Base-by-base conservation (phyloP, 2,797 vertebrate genomes). In the Channa striata region DNA sequence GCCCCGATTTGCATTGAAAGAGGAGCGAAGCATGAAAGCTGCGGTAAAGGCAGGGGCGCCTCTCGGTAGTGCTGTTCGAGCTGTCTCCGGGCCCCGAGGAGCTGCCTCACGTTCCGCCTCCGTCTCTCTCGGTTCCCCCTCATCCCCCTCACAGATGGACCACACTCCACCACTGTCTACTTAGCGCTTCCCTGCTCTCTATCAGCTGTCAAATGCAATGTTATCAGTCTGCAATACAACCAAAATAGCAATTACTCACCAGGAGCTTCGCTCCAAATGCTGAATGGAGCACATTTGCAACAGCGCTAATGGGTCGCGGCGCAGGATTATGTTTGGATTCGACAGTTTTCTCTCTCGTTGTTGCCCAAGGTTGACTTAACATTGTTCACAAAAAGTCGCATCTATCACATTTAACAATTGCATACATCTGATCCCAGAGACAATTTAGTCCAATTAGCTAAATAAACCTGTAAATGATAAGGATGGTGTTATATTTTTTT, bases 11-110 rank as follows among this genome's bases (percentile, higher is more conserved):
- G 94, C 89, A 94, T 96, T 91, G 94, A 89, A 86, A 87, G 92
- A 93, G 92, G 93, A 96, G 93, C 90, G 94, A 95, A 91, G 95
- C 94, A 87, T 96, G 93, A 96, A 96, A 94, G 94, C 92, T 81
- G 91, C 82, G 89, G 92, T 93, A 89, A 95, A 94, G 94, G 93
- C 94, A 78, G 88, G 90, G 85, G 91, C 93, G 89, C 90, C 92
- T 93, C 92, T 80, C 66, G 88, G 92, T 94, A 94, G 95, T 92
- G 89, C 89, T 83, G 83, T 77, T 59, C 72, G 87, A 87, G 82
- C 58, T 74, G 78, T 59, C 73, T 43, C 65, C 58, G 49, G 74
- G 83, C 81, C 87, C 85, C 50, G 57, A 72, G 82, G 88, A 83
- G 72, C 67, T 17, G 56, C 70, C 81, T 76, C 78, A 78, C 68